Conservation (phyloP, 2,797 vertebrate species). For the Trichosurus vulpecula region DNA sequence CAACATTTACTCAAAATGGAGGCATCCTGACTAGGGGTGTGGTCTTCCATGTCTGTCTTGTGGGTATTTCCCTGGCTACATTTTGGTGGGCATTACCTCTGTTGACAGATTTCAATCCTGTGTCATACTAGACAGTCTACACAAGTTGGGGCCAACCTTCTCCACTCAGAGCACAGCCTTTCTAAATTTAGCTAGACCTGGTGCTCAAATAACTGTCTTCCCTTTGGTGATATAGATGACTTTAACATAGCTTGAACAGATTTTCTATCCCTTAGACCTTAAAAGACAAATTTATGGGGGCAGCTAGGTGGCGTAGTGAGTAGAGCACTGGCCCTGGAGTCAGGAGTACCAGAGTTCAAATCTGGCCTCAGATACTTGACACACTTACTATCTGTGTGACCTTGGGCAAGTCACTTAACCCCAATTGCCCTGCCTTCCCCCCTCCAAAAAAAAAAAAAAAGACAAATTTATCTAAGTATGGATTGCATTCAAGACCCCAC, state of each 20-base stretch:
- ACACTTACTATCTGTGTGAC: no score
- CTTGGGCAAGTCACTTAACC: no score
- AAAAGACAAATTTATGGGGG: not conserved
- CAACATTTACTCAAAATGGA: not conserved
- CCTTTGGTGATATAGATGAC: not conserved
- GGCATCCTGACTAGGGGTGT: not conserved
- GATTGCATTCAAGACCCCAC: not conserved
- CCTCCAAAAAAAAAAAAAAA: no score
- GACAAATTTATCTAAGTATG: not conserved
- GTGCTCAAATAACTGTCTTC: not conserved
- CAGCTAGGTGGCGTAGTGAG: no score
- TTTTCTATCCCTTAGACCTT: not conserved
- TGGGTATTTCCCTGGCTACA: not conserved
- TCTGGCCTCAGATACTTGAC: no score
- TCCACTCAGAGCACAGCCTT: not conserved
- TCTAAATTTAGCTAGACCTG: not conserved
- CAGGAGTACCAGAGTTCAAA: no score
- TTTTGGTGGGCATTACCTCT: not conserved
- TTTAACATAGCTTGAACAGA: not conserved
- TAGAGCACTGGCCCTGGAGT: no score
- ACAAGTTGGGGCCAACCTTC: not conserved
- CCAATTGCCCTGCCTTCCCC: no score
- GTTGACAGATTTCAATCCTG: not conserved
- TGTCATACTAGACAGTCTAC: not conserved
- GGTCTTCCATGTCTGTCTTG: not conserved